Conservation (phyloP, 2,888 invertebrate species). For the Cosmia trapezina region DNA sequence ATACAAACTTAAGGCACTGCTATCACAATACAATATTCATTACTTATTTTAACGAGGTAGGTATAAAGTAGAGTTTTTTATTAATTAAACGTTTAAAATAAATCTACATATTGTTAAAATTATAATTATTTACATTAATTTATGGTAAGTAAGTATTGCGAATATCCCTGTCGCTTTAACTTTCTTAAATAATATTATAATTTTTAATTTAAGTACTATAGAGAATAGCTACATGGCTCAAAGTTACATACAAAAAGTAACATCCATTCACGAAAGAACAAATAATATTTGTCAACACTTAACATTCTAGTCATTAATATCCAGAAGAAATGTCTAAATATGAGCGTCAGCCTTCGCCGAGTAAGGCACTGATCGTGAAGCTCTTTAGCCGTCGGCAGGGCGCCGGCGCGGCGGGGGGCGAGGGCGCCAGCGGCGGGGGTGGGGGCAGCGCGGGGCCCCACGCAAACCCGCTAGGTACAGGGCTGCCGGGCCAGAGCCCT, state of each 20-base stretch:
- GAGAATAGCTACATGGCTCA: conserved; percentile 18
- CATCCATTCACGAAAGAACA: conserved; percentile 43
- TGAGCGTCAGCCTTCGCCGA: conserved; percentile 84
- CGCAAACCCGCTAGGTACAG: conserved; percentile 74
- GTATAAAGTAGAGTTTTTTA: conserved; percentile 36
- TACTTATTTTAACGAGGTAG: conserved; percentile 67
- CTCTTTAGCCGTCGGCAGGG: conserved; percentile 86
- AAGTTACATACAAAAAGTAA: conserved; percentile 19
- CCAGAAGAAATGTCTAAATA: conserved; percentile 37
- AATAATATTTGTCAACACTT: conserved; percentile 54
- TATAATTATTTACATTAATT: conserved; percentile 55
- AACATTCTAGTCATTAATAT: conserved; percentile 47
- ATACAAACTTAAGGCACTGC: conserved; percentile 78
- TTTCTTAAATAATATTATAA: conserved; percentile 5
- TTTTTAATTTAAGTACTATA: conserved; percentile 45
- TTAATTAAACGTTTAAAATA: conserved; percentile 30
- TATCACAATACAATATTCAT: conserved; percentile 79
- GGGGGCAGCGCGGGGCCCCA: conserved; percentile 81
- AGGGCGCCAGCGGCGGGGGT: conserved; percentile 71
- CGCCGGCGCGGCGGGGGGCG: conserved; percentile 78
- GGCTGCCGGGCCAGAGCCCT: conserved; percentile 78
- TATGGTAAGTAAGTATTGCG: conserved; percentile 64
- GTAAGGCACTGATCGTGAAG: conserved; percentile 87
- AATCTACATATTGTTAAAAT: conserved; percentile 12
- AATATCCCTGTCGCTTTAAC: conserved; percentile 60